These are phyloP conservation scores for Condylura cristata DNA, from an alignment of 2,113 vertebrate species.

Conservation along the genomic window DNA sequence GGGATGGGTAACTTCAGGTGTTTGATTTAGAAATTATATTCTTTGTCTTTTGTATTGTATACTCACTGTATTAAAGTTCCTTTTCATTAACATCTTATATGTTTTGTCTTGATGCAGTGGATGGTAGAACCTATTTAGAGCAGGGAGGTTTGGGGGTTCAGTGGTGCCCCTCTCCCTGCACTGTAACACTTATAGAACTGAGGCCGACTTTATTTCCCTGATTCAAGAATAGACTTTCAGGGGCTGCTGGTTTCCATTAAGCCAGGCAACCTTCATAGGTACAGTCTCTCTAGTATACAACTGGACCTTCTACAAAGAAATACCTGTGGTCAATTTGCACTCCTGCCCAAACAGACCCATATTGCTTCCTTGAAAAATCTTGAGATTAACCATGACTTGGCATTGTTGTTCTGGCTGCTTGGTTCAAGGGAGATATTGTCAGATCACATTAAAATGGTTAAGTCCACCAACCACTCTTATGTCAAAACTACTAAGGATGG, in stretches of 20 bases:
- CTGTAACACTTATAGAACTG: too few species aligned
- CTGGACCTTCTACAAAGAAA: constrained; percentile 83
- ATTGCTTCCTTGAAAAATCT: constrained; percentile 81
- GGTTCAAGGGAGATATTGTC: constrained; percentile 69
- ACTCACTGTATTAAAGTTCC: too few species aligned
- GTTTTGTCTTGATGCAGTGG: too few species aligned
- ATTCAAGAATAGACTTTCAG: constrained; percentile 75
- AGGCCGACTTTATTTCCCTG: constrained; percentile 73
- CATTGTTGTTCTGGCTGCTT: constrained; percentile 73
- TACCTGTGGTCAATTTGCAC: constrained; percentile 81
- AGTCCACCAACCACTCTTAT: constrained; percentile 48
- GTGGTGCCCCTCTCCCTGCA: too few species aligned
- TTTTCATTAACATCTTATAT: too few species aligned
- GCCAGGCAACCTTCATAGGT: constrained; percentile 66
- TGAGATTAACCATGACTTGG: constrained; percentile 81
- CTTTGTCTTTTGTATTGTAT: too few species aligned
- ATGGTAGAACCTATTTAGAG: too few species aligned
- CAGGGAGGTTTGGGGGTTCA: too few species aligned
- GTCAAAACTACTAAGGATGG: constrained; percentile 69
- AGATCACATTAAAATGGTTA: constrained; percentile 67
- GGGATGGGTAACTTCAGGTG: too few species aligned
- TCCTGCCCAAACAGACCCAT: constrained; percentile 78
- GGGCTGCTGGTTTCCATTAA: constrained; percentile 82
- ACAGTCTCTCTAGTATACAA: constrained; percentile 69
- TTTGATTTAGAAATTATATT: too few species aligned